A percentile compares a stretch with the other conserved stretches of the same genome.
These are phyloP conservation scores for Gasterosteus nipponicus DNA, from an alignment of 2,113 vertebrate species.

Conservation along the genomic window DNA sequence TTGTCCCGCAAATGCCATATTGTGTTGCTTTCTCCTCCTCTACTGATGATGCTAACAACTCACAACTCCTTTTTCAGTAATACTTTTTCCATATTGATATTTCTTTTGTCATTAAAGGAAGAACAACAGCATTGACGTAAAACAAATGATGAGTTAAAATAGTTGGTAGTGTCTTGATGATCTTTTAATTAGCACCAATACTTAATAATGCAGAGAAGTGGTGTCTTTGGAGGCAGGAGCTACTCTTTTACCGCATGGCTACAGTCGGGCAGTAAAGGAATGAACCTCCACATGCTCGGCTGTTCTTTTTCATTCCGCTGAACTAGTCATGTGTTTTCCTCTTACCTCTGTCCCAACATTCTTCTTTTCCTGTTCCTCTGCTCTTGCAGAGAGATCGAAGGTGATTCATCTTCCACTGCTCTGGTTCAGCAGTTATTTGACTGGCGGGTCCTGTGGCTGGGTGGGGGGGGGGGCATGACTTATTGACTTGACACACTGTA, in stretches of 20 bases:
- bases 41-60: neutral
- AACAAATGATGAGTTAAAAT: neutral
- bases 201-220: neutral
- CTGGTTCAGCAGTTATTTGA: slow-evolving; percentile 4
- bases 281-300: neutral
- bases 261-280: no score
- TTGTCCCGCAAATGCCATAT: neutral
- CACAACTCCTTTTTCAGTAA: no score
- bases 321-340: neutral
- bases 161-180: neutral
- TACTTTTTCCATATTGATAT: neutral
- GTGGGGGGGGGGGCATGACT: neutral
- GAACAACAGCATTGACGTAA: neutral
- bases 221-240: neutral
- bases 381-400: slow-evolving; percentile 4
- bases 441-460: neutral
- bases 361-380: neutral
- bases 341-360: neutral
- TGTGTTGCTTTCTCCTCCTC: neutral
- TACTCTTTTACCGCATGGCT: neutral
- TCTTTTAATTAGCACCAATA: neutral
- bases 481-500: slow-evolving; percentile 26
- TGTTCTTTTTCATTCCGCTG: neutral
- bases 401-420: slow-evolving; percentile 28
- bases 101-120: no score